phyloP scores from a whole-genome alignment of 2,797 vertebrate species.

The Arremon aurantiirostris region DNA sequence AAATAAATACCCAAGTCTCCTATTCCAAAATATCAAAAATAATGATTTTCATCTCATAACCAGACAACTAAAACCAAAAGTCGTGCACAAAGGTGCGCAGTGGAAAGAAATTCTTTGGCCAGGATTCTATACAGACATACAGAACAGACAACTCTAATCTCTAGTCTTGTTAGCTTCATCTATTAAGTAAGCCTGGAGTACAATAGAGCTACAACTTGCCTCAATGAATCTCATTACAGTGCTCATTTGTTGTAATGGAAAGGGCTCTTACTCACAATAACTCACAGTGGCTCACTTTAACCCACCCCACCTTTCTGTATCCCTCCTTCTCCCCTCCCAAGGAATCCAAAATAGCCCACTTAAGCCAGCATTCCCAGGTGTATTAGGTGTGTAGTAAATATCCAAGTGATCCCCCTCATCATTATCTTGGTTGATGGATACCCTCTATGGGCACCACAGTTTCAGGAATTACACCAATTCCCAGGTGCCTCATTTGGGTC shows the following conservation, averaged over 20 bases:
- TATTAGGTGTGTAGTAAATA: not conserved
- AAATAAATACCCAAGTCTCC: not conserved
- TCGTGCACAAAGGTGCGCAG: accelerated
- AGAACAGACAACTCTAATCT: constrained; percentile 6
- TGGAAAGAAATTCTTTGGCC: not conserved
- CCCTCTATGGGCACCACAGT: not conserved
- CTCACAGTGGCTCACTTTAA: constrained; percentile 3
- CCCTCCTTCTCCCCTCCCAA: not conserved
- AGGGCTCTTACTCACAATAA: not conserved
- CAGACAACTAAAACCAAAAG: not conserved
- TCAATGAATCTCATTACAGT: constrained; percentile 20
- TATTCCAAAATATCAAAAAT: not conserved
- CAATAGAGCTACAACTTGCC: constrained; percentile 23
- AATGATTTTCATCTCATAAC: not conserved
- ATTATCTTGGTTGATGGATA: not conserved
- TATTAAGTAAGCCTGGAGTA: constrained; percentile 25
- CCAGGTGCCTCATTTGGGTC: not conserved
- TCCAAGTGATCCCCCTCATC: not conserved
- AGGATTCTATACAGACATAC: not conserved
- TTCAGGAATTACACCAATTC: not conserved
- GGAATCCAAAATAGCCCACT: not conserved
- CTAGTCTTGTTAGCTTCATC: constrained; percentile 19
- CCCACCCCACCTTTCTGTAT: not conserved
- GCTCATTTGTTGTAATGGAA: constrained; percentile 24
- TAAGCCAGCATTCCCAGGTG: not conserved